Conservation (phyloP, 1,140 invertebrate genomes). For the Lordiphosa stackelbergi region DNA sequence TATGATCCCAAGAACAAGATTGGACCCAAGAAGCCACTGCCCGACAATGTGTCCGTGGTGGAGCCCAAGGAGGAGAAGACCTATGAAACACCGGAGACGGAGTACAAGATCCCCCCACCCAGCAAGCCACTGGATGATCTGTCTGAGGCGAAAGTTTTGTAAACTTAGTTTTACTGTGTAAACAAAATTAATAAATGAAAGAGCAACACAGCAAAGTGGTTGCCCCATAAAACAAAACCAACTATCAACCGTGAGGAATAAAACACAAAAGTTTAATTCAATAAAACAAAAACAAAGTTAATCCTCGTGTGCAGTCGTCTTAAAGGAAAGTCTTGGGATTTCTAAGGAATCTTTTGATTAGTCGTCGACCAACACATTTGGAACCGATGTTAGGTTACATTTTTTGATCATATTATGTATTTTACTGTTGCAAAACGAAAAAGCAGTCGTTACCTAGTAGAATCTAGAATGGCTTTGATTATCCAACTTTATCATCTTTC, state of each 20-base stretch:
- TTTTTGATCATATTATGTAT: no score
- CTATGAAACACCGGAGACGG: slow-evolving; percentile 76
- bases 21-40: slow-evolving; percentile 97
- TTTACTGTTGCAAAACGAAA: no score
- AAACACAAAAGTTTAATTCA: slow-evolving; percentile 41
- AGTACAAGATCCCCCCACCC: slow-evolving; percentile 76
- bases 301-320: slow-evolving; percentile 26
- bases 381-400: no score
- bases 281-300: slow-evolving; percentile 50
- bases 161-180: slow-evolving; percentile 73
- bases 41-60: slow-evolving; percentile 96
- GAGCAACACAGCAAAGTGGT: slow-evolving; percentile 39
- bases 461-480: no score
- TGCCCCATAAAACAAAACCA: slow-evolving; percentile 59
- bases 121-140: slow-evolving; percentile 69
- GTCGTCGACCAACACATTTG: no score
- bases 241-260: slow-evolving; percentile 12
- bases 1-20: slow-evolving; percentile 98
- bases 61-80: slow-evolving; percentile 93
- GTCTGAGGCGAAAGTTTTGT: slow-evolving; percentile 70
- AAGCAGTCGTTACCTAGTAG: no score
- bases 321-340: no score
- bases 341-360: no score
- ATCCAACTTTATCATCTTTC: no score
- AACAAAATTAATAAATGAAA: slow-evolving; percentile 37